Conservation (phyloP, 2,888 invertebrate species). For the Hirtodrosophila cameraria region DNA sequence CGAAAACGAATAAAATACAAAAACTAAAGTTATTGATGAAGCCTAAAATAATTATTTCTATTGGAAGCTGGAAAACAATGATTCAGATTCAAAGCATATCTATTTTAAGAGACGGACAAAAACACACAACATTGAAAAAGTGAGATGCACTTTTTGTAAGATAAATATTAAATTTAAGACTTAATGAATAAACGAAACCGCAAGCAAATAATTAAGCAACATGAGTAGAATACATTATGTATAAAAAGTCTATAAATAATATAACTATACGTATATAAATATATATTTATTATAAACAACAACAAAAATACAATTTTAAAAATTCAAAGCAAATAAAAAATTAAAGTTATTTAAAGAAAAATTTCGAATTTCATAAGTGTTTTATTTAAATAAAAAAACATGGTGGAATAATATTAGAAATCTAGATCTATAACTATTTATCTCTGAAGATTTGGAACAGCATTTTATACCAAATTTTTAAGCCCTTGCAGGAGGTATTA, state of each 20-base stretch:
- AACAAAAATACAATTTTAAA: conserved; percentile 74
- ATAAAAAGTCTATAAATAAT: conserved; percentile 61
- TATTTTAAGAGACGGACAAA: conserved; percentile 46
- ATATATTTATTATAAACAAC: conserved; percentile 74
- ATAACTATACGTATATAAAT: conserved; percentile 49
- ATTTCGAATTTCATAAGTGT: background rate
- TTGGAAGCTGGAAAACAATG: conserved; percentile 74
- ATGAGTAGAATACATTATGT: conserved; percentile 64
- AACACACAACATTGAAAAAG: conserved; percentile 13
- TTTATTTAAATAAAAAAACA: too few relatives aligned
- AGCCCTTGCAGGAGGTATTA: too few relatives aligned
- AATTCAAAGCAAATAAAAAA: conserved; percentile 68
- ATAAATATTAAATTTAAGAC: conserved; percentile 61
- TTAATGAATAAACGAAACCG: conserved; percentile 54
- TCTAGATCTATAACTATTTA: too few relatives aligned
- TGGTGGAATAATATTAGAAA: too few relatives aligned
- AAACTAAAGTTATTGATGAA: conserved; percentile 41
- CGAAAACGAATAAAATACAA: conserved; percentile 11
- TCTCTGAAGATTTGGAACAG: too few relatives aligned
- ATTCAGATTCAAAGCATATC: conserved; percentile 55
- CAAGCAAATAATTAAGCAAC: conserved; percentile 64
- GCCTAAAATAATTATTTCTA: conserved; percentile 43
- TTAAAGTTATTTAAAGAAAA: conserved; percentile 14
- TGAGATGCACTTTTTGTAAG: conserved; percentile 58
- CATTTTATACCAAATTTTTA: too few relatives aligned